phyloP scores from a whole-genome alignment of 2,113 vertebrate species.

The Eira barbara region DNA sequence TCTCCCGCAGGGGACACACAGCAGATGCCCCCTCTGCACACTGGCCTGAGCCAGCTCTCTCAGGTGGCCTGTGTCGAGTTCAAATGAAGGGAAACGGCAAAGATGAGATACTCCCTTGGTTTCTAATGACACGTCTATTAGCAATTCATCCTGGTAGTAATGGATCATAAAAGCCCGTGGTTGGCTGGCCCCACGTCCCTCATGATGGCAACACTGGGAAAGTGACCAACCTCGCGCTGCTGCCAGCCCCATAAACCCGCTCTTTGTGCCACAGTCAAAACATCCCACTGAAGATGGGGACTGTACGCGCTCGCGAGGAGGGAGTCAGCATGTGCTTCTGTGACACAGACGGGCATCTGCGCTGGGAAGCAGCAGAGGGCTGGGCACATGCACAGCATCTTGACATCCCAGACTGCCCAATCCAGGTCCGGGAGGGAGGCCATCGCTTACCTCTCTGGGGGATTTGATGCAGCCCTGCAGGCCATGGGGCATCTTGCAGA shows the following conservation, averaged over 20 bases:
- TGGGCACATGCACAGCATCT: rapidly evolving
- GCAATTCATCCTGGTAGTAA: conserved; percentile 7
- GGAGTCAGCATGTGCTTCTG: not conserved
- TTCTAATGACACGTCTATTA: conserved; percentile 38
- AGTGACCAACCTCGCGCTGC: not conserved
- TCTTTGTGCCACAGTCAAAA: not conserved
- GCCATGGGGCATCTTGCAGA: rapidly evolving
- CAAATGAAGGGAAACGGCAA: not conserved
- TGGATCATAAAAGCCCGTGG: conserved; percentile 51
- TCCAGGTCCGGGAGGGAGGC: no score
- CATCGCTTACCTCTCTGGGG: not conserved
- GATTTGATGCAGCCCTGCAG: not conserved
- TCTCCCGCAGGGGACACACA: not conserved
- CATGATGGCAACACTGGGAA: not conserved
- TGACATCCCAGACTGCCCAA: not conserved
- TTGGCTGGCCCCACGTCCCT: not conserved
- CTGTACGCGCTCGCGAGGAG: not conserved
- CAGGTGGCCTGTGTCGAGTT: not conserved
- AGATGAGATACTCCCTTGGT: conserved; percentile 46
- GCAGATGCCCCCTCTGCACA: rapidly evolving
- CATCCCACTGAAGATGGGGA: not conserved
- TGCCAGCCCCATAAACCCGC: conserved; percentile 7
- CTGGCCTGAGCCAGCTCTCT: not conserved
- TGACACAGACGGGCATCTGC: not conserved
- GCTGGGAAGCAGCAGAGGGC: not conserved